These are phyloP conservation scores for Aptenodytes patagonicus DNA, from an alignment of 2,113 vertebrate genomes.

Conservation along the genomic window DNA sequence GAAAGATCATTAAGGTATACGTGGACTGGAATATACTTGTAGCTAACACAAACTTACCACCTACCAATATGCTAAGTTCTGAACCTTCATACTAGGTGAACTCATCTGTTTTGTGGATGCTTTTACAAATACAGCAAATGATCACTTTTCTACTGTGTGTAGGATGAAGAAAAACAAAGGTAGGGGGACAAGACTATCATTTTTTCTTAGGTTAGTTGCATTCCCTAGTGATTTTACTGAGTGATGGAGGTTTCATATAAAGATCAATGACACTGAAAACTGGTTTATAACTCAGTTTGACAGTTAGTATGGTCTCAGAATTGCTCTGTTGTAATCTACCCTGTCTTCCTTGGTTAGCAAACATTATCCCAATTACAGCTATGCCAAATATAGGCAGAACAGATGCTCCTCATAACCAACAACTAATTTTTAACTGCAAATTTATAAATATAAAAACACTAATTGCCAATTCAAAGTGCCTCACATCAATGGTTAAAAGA, in stretches of 20 bases:
- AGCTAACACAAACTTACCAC: background rate
- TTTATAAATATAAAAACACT: background rate
- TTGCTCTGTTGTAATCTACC: background rate
- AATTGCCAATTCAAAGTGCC: background rate
- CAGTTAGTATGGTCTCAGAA: background rate
- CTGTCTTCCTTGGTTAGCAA: slow-evolving; percentile 21
- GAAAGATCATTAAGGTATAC: background rate
- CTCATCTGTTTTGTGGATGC: background rate
- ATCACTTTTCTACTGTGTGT: background rate
- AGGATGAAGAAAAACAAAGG: background rate
- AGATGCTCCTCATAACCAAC: background rate
- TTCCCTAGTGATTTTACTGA: background rate
- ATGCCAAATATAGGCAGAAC: slow-evolving; percentile 4
- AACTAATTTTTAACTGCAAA: background rate
- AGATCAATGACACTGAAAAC: slow-evolving; percentile 21
- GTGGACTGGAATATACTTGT: background rate
- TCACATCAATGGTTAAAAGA: background rate
- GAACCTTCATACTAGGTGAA: background rate
- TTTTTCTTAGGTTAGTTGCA: background rate
- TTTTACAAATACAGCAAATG: background rate
- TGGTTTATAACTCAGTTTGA: slow-evolving; percentile 24
- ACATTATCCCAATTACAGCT: background rate
- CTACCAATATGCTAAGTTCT: background rate
- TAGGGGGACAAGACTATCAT: background rate
- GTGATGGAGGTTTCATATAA: background rate